Conservation (phyloP, 2,888 invertebrate species). For the Quadroppia sp. region DNA sequence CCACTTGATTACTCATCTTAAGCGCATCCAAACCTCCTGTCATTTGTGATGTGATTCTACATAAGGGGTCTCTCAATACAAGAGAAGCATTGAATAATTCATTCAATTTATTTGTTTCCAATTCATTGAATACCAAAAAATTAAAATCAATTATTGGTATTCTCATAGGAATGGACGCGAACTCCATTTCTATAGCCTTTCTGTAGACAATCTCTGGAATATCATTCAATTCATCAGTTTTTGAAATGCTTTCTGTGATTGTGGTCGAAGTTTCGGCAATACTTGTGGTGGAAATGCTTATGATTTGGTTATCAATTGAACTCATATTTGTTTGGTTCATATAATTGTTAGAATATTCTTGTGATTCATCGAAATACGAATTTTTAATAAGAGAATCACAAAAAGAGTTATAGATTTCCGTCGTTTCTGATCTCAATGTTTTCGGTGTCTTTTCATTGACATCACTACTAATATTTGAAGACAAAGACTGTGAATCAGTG, state of each 20-base stretch:
- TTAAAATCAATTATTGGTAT: background rate
- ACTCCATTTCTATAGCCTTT: slow-evolving; percentile 26
- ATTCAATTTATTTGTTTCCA: background rate
- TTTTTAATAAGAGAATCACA: background rate
- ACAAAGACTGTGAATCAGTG: background rate
- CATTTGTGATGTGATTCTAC: slow-evolving; percentile 8
- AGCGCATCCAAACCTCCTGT: slow-evolving; percentile 64
- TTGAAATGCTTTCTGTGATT: background rate
- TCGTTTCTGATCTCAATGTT: background rate
- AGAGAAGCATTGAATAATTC: background rate
- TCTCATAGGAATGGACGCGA: slow-evolving; percentile 14
- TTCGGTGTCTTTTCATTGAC: background rate
- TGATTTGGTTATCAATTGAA: background rate
- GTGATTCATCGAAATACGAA: slow-evolving; percentile 3
- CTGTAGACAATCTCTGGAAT: slow-evolving; percentile 24
- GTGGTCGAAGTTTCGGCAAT: background rate
- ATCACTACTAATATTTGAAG: background rate
- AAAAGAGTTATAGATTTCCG: background rate
- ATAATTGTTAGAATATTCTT: background rate
- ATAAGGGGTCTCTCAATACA: background rate
- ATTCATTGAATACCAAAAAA: slow-evolving; percentile 5
- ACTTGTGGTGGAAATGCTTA: background rate
- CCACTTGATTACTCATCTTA: slow-evolving; percentile 85
- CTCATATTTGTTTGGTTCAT: background rate
- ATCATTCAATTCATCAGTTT: background rate